Evolutionary conservation across 2,888 invertebrate species (phyloP), one percentile per base, ranked within the genome.

Genomic region (Coelogynopora nodosa): DNA sequence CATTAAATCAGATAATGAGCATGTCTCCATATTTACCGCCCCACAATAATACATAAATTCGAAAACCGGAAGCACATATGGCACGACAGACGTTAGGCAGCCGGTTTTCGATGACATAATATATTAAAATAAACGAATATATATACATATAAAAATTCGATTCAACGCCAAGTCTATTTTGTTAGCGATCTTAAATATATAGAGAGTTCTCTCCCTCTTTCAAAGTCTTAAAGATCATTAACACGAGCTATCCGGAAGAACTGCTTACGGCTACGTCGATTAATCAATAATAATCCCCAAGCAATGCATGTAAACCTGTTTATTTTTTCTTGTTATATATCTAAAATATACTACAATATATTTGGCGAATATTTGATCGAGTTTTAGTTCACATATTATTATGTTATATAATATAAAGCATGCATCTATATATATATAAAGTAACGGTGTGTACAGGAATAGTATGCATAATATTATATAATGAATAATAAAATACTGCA

Each of bases 261-360:
- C 74, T 13, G 74, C 74, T 74, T 74, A 74, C 74, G 74, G 74
- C 74, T 74, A 13, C 23, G 74, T 74, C 74, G 23, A 74, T 74
- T 74, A 74, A 74, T 74, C 74, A 74, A 74, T 74, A 74, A 74
- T 5, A 5, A 74, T 13, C 74, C 74, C 23, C 23, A 74, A 74
- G 23, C 74, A 23, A 23, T 26, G 74, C 74, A 74, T 74, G 74
- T 74, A 23, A 74, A 74, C 74, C 18, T 23, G 18, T 74, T 74
- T 26, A 74, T 26, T 13, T 74, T 26, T 49, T 18, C 18, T 5
- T 49, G 49, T 18, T 49, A 13, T 49, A 5, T 49, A 5, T 49
- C 49, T 49, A 18, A 13, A 49, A 49, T 49, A 13, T 49, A 49
- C 49, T 49, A 5, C 10, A n/a, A n/a, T n/a, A 13, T 49, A 13